These are phyloP conservation scores for Eilema caniola DNA, from an alignment of 2,888 invertebrate genomes.

Conservation along the genomic window DNA sequence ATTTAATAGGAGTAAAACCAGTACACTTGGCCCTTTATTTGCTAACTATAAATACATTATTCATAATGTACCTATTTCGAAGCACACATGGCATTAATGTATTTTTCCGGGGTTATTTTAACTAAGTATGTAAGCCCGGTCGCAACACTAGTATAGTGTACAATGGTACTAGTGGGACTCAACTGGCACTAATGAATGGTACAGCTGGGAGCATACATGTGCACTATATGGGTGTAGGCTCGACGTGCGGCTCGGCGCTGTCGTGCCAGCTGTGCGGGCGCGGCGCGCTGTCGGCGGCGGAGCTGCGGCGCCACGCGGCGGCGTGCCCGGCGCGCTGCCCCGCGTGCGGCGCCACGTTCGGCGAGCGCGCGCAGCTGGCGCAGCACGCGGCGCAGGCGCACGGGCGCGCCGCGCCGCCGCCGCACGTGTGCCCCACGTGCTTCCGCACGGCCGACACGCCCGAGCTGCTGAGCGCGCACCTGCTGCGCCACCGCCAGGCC, in stretches of 20 bases:
- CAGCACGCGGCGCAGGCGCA: slow-evolving; percentile 53
- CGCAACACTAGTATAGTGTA: no score
- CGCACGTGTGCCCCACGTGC: slow-evolving; percentile 65
- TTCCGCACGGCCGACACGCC: slow-evolving; percentile 54
- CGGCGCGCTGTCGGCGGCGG: slow-evolving; percentile 22
- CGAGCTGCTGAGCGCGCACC: slow-evolving; percentile 67
- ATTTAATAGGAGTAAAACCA: no score
- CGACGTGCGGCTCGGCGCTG: slow-evolving; percentile 36
- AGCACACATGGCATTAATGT: no score
- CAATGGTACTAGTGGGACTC: no score
- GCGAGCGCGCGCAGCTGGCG: slow-evolving; percentile 52
- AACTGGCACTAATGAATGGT: no score
- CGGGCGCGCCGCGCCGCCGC: slow-evolving; percentile 46
- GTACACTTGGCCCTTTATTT: no score
- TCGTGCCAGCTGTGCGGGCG: slow-evolving; percentile 40
- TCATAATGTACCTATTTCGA: no score
- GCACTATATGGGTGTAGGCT: no score
- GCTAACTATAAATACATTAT: no score
- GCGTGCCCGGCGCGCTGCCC: slow-evolving; percentile 56
- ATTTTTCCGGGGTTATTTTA: no score
- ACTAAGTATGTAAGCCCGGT: no score
- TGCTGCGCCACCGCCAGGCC: slow-evolving; percentile 70
- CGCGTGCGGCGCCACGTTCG: slow-evolving; percentile 33
- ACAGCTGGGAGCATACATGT: no score
- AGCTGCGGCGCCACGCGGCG: slow-evolving; percentile 49